Evolutionary conservation across 1,140 invertebrate species (phyloP), one percentile per base, ranked within the genome.

Genomic region (Drosophila dunni): DNA sequence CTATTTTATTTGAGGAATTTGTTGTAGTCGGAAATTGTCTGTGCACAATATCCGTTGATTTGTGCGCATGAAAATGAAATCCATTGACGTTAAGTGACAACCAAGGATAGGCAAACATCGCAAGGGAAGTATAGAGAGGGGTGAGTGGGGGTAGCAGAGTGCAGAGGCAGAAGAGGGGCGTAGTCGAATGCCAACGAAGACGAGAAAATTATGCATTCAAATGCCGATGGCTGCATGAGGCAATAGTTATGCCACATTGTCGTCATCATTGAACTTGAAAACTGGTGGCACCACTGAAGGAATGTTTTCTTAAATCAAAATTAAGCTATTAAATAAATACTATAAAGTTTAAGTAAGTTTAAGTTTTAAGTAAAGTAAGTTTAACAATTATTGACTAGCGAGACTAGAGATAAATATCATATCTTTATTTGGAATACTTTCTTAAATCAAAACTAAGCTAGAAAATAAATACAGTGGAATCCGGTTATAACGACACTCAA

Each of bases 31-130:
- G 83, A 88, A 88, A 88, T 88, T 88, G 83, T 88, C 83, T 78
- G 65, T 80, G 84, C 80, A 89, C 83, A 88, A 88, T 88, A 88
- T 88, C 83, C 83, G 83, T 89, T 88, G 84, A 89, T 88, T 88
- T 88, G 84, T 80, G 83, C 81, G 80, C 84, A 72, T 89, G 79
- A 76, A 88, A 88, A 89, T 80, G 69, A 74, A 79, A 83, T 72
- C 69, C 73, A 88, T 89, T 88, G 84, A 83, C 84, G 78, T 68
- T 50, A 80, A 77, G 70, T 84, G 81, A 79, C 70, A 62, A 29
- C 42, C 29, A 63, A 44, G 42, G 24, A 34, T 50, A 17, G 60
- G 8, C 38, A 24, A 40, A 34, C 44, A n/a, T 29, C 24, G 5
- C 24, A 29, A 10, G 11, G 4, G 4, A 11, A 20, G 17, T 1